Evolutionary conservation across 2,113 vertebrate species (phyloP), one percentile per base, ranked within the genome.

Genomic region (Cyanistes caeruleus): DNA sequence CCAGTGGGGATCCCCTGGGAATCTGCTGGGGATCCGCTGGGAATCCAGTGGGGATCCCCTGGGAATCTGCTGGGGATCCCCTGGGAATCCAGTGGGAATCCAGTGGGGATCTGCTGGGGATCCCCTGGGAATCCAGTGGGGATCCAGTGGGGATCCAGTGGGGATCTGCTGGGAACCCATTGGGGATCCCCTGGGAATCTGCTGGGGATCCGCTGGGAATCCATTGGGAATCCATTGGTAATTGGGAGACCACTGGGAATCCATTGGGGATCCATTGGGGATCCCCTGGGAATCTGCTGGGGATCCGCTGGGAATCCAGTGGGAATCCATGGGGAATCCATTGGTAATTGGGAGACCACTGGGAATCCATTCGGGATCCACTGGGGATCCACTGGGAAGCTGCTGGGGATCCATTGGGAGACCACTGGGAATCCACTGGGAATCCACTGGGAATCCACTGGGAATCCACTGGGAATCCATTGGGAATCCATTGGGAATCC

Each of bases 1-100:
- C 5, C 35, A 0, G 2, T 39, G 48, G 72, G 24, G 10, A 68
- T 35, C 9, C 1, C 6, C 1, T 31, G 46, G 46, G 20, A 11
- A 21, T 48, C 20, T 9, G 10, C 20, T 24, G 48, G 6, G 22
- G 6, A 49, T 49, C 23, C 12, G 7, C 6, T 21, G 51, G 15
- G 27, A 16, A 55, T 55, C 15, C 9, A 1, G 2, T 15, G 21
- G 20, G 41, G 3, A 43, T 31, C 10, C 12, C n/a, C 37, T 11
- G 3, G 15, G 16, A 5, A 22, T 9, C 9, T 9, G 16, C 9
- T 60, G 35, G 59, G 35, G 6, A n/a, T 23, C 27, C 15, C 11
- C 9, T 60, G 35, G 59, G 35, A 9, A n/a, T 23, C 27, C 15
- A 31, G 1, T 55, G 10, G 52, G 52, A 10, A 53, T 53, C 52